Conservation (phyloP, 1,140 invertebrate species). For the Philaenus spumarius region DNA sequence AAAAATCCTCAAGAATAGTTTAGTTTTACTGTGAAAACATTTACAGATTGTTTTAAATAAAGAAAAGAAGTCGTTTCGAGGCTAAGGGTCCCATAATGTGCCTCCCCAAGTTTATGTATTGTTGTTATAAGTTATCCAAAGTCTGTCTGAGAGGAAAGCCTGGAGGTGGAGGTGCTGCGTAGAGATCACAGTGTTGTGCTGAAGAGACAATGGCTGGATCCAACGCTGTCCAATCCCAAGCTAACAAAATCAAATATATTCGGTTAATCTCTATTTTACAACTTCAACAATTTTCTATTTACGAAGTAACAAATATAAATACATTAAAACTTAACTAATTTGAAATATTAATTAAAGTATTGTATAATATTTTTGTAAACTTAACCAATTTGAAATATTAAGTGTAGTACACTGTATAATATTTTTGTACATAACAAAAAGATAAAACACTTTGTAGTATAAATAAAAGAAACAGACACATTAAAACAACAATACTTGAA, state of each 20-base stretch:
- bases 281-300: too few relatives aligned
- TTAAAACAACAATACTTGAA: too few relatives aligned
- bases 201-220: conserved; percentile 82
- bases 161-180: conserved; percentile 45
- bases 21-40: background rate
- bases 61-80: background rate
- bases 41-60: background rate
- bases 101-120: background rate
- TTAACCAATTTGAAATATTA: too few relatives aligned
- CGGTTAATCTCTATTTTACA: too few relatives aligned
- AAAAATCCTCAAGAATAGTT: background rate
- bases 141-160: conserved; percentile 41
- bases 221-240: conserved; percentile 68
- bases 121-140: conserved; percentile 22
- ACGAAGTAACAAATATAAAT: too few relatives aligned
- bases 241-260: conserved; percentile 17
- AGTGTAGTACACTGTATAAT: too few relatives aligned
- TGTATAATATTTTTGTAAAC: too few relatives aligned
- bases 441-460: too few relatives aligned
- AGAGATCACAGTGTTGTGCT: conserved; percentile 45
- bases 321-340: too few relatives aligned
- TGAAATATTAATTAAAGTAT: too few relatives aligned
- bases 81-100: background rate
- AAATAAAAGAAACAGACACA: too few relatives aligned
- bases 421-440: too few relatives aligned